phyloP scores from a whole-genome alignment of 1,140 invertebrate genomes.

The Daktulosphaira vitifoliae region DNA sequence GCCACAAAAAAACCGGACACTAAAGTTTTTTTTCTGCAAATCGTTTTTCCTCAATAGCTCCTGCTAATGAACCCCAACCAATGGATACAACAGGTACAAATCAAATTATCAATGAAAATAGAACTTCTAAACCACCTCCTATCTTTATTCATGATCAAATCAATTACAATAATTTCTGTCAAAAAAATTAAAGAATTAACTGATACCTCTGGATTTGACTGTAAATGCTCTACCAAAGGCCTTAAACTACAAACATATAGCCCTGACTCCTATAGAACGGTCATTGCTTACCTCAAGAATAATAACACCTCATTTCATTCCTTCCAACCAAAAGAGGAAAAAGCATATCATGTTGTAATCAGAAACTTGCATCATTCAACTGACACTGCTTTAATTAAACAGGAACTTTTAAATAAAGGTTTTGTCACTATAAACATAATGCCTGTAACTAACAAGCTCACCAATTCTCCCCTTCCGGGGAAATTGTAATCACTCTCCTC shows the following conservation, averaged over 20 bases:
- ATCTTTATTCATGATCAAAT: neutral
- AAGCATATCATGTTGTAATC: conserved; percentile 5
- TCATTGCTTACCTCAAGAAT: neutral
- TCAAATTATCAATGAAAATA: too few relatives aligned
- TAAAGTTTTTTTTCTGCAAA: too few relatives aligned
- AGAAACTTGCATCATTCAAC: conserved; percentile 9
- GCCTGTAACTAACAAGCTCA: neutral
- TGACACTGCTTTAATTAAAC: neutral
- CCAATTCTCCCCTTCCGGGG: conserved; percentile 18
- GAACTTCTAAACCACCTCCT: neutral
- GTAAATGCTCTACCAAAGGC: neutral
- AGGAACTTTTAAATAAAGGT: neutral
- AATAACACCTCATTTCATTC: conserved; percentile 3
- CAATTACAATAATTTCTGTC: neutral
- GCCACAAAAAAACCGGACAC: too few relatives aligned
- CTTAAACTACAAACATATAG: neutral
- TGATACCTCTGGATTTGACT: neutral
- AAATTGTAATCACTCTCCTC: conserved; percentile 39
- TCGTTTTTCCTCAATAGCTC: too few relatives aligned
- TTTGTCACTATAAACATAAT: conserved; percentile 1
- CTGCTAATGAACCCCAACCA: too few relatives aligned
- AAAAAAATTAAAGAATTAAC: neutral
- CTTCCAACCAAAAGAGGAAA: neutral
- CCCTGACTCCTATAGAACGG: neutral
- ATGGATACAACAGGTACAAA: too few relatives aligned